Evolutionary conservation across 2,888 invertebrate genomes (phyloP), one percentile per base, ranked within the genome.

Genomic region (Pristionchus fissidentatus): DNA sequence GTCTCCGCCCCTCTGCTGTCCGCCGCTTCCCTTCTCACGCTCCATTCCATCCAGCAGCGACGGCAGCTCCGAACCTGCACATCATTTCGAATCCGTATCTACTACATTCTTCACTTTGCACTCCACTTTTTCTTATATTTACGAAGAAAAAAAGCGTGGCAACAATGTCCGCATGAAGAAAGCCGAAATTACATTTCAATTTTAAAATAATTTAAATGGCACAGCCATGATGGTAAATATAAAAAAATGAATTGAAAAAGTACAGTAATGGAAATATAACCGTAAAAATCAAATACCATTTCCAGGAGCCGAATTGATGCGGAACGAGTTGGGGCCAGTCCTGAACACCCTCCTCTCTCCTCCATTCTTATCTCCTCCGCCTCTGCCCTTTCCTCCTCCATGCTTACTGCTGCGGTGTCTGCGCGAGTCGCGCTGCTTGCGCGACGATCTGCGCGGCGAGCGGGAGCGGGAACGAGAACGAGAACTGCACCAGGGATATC

Each of bases 401-500:
- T 15, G 1, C 38, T 57, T 29, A n/a, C 38, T 19, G 5, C 13
- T 29, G 55, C 60, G 41, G 26, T 66, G 26, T 70, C 73, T 83
- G n/a, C 83, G 57, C 7, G 70, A 22, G 0, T 52, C 41, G 3
- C 73, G 26, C 29, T 43, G 29, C 80, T 81, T 81, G n/a, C 46
- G 46, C 1, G 80, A 62, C 1, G 80, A 62, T 4, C 46, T 15
- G 0, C 80, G 60, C 15, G 80, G 80, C 29, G 80, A 81, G 3
- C 80, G 60, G 10, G 80, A 81, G 7, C 80, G 80, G 3, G 80
- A 81, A 32, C 80, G 80, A 7, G 80, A 81, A 46, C 80, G 60
- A 3, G 62, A 81, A 22, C 62, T 62, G 46, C 3, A 38, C n/a
- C n/a, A n/a, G n/a, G n/a, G n/a, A n/a, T n/a, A n/a, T n/a, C n/a